Percentiles rank a stretch among this genome's conserved stretches.
phyloP scores from a whole-genome alignment of 2,797 vertebrate species.

The Sebastes paucispinis region DNA sequence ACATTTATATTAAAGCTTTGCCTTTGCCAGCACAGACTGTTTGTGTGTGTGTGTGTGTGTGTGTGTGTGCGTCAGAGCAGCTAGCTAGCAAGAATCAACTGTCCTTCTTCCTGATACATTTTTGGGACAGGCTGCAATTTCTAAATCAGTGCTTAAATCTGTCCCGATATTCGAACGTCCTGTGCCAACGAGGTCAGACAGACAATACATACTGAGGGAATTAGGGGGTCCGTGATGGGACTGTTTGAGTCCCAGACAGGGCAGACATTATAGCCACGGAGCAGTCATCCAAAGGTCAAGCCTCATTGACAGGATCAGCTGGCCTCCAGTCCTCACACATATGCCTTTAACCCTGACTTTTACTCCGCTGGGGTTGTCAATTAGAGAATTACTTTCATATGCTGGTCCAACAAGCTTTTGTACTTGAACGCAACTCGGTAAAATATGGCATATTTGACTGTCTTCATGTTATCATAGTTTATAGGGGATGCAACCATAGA shows the following conservation, averaged over 20 bases:
- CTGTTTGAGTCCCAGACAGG: conserved; percentile 34
- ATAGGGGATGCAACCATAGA: not conserved
- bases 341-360: not conserved
- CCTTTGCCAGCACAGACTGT: conserved; percentile 33
- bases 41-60: not conserved
- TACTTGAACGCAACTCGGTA: not conserved
- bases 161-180: conserved; percentile 9
- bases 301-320: conserved; percentile 32
- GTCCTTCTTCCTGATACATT: conserved; percentile 38
- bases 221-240: conserved; percentile 43
- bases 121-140: conserved; percentile 40
- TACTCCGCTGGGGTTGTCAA: not conserved
- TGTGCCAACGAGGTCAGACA: conserved; percentile 28
- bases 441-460: not conserved
- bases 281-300: conserved; percentile 60
- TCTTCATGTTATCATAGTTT: not conserved
- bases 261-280: conserved; percentile 26
- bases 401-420: not conserved
- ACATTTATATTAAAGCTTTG: conserved; percentile 69
- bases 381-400: not conserved
- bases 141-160: conserved; percentile 45
- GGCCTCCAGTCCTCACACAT: conserved; percentile 9
- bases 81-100: conserved; percentile 30
- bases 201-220: conserved; percentile 31
- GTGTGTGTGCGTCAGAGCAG: conserved; percentile 15